A percentile compares a stretch with the other conserved stretches of the same genome.
Conservation (phyloP, 2,113 vertebrate species). For the Serinus canaria region DNA sequence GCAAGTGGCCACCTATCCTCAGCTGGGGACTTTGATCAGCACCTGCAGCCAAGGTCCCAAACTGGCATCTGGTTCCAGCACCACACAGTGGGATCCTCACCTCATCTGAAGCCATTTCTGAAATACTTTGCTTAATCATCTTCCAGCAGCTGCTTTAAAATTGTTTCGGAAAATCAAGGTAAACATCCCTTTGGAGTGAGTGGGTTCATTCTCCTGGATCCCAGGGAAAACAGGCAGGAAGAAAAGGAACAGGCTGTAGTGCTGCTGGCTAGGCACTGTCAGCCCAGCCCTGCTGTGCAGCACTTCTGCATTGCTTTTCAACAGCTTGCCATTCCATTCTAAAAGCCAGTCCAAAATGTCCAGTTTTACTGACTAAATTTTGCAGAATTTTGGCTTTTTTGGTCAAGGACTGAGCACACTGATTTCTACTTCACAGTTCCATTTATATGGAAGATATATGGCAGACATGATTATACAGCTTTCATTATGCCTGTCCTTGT, state of each 20-base stretch:
- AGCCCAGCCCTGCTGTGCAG: background rate
- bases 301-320: background rate
- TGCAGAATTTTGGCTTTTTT: background rate
- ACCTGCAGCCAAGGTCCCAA: background rate
- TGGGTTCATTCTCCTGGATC: background rate
- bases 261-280: background rate
- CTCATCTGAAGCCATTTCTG: background rate
- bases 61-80: background rate
- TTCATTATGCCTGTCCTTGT: background rate
- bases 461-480: background rate
- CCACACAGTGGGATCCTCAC: rapidly evolving
- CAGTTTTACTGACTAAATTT: background rate
- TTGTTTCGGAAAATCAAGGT: background rate
- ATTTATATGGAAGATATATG: background rate
- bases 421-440: background rate
- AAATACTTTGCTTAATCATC: background rate
- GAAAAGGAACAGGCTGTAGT: background rate
- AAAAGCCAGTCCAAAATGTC: background rate
- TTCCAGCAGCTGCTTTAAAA: background rate
- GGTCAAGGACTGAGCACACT: background rate
- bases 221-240: background rate
- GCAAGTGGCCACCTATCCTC: background rate
- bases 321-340: background rate
- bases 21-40: background rate
- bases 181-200: background rate